These are phyloP conservation scores for Phyto melanocephala DNA, from an alignment of 2,888 invertebrate genomes.

Conservation along the genomic window DNA sequence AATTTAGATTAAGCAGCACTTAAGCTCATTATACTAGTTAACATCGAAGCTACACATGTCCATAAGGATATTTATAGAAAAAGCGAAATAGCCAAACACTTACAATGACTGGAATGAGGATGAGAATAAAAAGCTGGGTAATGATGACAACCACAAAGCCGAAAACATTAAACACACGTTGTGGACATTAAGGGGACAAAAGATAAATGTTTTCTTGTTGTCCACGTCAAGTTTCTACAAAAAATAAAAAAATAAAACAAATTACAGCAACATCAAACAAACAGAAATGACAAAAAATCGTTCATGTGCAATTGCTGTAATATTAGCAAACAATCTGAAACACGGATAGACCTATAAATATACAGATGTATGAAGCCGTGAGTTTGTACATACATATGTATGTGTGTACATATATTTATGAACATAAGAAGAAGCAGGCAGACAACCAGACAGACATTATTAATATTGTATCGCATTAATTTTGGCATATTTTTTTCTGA, in stretches of 20 bases:
- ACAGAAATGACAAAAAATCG: not conserved
- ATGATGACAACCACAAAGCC: conserved; percentile 23
- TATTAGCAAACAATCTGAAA: too few relatives aligned
- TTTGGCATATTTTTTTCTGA: conserved; percentile 27
- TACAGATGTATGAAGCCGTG: too few relatives aligned
- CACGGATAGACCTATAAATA: not conserved
- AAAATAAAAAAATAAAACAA: conserved; percentile 1
- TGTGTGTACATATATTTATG: too few relatives aligned
- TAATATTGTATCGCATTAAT: conserved; percentile 20
- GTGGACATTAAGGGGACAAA: conserved; percentile 24
- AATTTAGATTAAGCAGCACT: too few relatives aligned
- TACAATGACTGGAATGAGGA: conserved; percentile 17
- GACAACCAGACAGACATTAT: conserved; percentile 25
- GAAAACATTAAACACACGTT: conserved; percentile 32
- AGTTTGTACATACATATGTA: too few relatives aligned
- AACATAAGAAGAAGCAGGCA: not conserved
- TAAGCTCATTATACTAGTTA: too few relatives aligned
- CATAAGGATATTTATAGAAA: not conserved
- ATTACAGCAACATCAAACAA: not conserved
- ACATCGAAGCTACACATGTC: too few relatives aligned
- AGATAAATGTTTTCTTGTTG: not conserved
- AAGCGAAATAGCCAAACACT: not conserved
- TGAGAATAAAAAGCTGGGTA: not conserved
- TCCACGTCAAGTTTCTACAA: conserved; percentile 6
- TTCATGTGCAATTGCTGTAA: not conserved